These are phyloP conservation scores for Anthophora plumipes DNA, from an alignment of 2,888 invertebrate species.

Conservation along the genomic window DNA sequence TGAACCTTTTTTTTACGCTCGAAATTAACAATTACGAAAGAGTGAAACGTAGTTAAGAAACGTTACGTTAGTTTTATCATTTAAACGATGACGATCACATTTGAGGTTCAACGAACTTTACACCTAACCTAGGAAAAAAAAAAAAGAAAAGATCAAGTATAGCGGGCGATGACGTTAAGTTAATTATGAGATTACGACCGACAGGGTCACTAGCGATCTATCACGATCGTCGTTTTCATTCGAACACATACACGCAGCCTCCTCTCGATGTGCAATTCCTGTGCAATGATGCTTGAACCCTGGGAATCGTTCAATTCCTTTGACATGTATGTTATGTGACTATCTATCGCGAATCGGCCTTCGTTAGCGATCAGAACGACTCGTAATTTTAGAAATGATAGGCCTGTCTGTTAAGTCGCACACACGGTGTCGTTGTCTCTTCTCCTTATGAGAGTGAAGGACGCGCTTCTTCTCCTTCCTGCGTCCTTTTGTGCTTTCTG, in stretches of 20 bases:
- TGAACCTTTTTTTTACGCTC: neutral
- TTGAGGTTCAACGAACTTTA: neutral
- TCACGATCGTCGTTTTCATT: neutral
- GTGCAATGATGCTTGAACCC: slow-evolving; percentile 22
- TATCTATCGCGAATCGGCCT: slow-evolving; percentile 46
- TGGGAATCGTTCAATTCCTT: slow-evolving; percentile 12
- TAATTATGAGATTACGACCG: slow-evolving; percentile 4
- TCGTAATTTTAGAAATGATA: slow-evolving; percentile 71
- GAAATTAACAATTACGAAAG: neutral
- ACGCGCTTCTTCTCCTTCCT: slow-evolving; percentile 61
- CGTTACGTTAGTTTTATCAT: neutral
- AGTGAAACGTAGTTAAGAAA: neutral
- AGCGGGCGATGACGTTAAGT: neutral
- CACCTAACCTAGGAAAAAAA: neutral
- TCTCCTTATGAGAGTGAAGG: slow-evolving; percentile 60
- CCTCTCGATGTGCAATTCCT: slow-evolving; percentile 14
- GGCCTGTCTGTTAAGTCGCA: slow-evolving; percentile 3
- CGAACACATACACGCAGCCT: slow-evolving; percentile 4
- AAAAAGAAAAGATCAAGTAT: neutral
- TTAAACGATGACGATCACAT: neutral
- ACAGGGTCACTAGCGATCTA: neutral
- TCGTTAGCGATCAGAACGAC: slow-evolving; percentile 47
- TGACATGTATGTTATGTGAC: slow-evolving; percentile 13
- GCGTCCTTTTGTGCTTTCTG: slow-evolving; percentile 73
- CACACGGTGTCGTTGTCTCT: slow-evolving; percentile 44